Evolutionary conservation across 2,888 invertebrate genomes (phyloP).

Genomic region (Periphyllus acericola): DNA sequence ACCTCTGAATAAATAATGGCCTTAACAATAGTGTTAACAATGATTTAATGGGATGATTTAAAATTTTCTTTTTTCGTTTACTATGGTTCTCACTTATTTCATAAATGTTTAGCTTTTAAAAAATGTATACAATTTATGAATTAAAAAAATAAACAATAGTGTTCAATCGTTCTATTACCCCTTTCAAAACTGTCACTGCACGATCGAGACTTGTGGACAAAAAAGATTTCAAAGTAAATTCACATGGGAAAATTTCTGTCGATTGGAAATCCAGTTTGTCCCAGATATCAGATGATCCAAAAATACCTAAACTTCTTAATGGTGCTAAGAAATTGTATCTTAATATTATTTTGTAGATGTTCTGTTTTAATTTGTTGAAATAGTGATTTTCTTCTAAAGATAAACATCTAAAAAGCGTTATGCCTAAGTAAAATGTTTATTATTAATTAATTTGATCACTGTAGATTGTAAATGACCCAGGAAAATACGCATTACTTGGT

Average conservation of each 20-base stretch:
- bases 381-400: background rate
- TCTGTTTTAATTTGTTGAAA: background rate
- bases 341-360: background rate
- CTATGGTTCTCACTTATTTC: background rate
- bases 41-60: background rate
- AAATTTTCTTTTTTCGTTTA: background rate
- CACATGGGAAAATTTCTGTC: background rate
- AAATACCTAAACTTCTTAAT: background rate
- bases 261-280: background rate
- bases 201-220: background rate
- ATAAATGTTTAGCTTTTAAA: background rate
- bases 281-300: too few relatives aligned
- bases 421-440: background rate
- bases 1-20: too few relatives aligned
- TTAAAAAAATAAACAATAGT: background rate
- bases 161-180: background rate
- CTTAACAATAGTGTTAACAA: background rate
- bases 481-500: slow-evolving; percentile 74
- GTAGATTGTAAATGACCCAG: slow-evolving; percentile 68
- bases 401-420: background rate
- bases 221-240: background rate
- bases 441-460: slow-evolving; percentile 43
- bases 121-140: background rate
- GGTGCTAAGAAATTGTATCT: background rate
- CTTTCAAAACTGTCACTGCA: background rate